phyloP scores from a whole-genome alignment of 2,797 vertebrate genomes.

The Sarcophilus harrisii region DNA sequence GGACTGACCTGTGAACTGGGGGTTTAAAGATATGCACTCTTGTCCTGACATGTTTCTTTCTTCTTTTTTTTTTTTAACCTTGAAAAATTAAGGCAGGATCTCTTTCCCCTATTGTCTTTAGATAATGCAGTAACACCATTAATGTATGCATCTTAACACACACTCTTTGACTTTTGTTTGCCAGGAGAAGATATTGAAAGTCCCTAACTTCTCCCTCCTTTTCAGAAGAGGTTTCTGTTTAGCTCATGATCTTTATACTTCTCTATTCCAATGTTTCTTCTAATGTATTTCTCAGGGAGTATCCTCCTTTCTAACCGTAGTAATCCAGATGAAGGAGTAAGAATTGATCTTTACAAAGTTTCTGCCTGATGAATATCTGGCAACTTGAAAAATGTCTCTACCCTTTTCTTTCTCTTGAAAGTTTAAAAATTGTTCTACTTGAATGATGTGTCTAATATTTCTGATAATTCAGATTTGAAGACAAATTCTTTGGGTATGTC shows the following conservation, averaged over 20 bases:
- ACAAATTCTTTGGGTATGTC: background rate
- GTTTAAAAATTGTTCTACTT: background rate
- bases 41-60: slow-evolving; percentile 34
- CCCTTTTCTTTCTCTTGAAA: background rate
- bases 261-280: background rate
- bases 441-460: background rate
- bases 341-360: background rate
- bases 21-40: slow-evolving; percentile 54
- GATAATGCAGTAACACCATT: background rate
- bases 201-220: rapidly evolving
- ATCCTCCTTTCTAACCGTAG: background rate
- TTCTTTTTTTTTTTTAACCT: slow-evolving; percentile 13
- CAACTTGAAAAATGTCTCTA: background rate
- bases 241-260: background rate
- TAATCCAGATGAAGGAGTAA: background rate
- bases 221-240: background rate
- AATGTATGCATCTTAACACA: background rate
- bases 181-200: background rate
- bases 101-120: slow-evolving; percentile 24
- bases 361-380: background rate
- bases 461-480: background rate
- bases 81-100: slow-evolving; percentile 51
- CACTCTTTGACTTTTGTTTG: background rate
- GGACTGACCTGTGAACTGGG: background rate
- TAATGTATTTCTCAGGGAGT: background rate